These are phyloP conservation scores for Eriosoma lanigerum DNA, from an alignment of 1,140 invertebrate genomes.

Conservation along the genomic window DNA sequence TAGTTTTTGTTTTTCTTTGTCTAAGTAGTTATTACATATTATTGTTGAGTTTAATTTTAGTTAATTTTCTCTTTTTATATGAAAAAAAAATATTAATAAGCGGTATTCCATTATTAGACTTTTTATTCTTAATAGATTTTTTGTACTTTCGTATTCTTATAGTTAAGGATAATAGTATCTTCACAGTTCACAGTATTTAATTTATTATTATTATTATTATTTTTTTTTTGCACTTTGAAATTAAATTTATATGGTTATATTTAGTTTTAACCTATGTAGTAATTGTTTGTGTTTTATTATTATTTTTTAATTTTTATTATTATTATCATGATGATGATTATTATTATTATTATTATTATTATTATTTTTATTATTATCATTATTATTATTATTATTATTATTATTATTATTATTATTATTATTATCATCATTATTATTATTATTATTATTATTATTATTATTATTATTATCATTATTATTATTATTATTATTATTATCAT, in stretches of 20 bases:
- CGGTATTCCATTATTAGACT: slow-evolving; percentile 50
- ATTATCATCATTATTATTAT: slow-evolving; percentile 24
- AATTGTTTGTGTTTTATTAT: slow-evolving; percentile 51
- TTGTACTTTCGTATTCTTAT: slow-evolving; percentile 52
- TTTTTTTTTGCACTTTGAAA: slow-evolving; percentile 44
- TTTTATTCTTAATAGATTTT: slow-evolving; percentile 45
- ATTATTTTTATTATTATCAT: slow-evolving; percentile 30
- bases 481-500: slow-evolving; percentile 41
- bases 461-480: slow-evolving; percentile 38
- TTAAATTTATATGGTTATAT: slow-evolving; percentile 27
- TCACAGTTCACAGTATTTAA: slow-evolving; percentile 43
- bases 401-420: slow-evolving; percentile 51
- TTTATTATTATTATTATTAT: slow-evolving; percentile 11
- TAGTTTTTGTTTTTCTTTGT: slow-evolving; percentile 52
- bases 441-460: slow-evolving; percentile 41
- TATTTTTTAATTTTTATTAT: neutral
- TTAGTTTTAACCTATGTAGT: slow-evolving; percentile 50
- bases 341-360: slow-evolving; percentile 44
- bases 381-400: slow-evolving; percentile 51
- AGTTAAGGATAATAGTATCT: slow-evolving; percentile 45
- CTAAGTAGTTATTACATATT: slow-evolving; percentile 51
- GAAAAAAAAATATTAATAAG: slow-evolving; percentile 19
- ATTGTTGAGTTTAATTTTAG: slow-evolving; percentile 52
- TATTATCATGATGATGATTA: too few relatives aligned
- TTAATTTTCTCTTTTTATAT: slow-evolving; percentile 51